These are phyloP conservation scores for Ophioninae sp. DNA, from an alignment of 2,888 invertebrate species.

Conservation along the genomic window DNA sequence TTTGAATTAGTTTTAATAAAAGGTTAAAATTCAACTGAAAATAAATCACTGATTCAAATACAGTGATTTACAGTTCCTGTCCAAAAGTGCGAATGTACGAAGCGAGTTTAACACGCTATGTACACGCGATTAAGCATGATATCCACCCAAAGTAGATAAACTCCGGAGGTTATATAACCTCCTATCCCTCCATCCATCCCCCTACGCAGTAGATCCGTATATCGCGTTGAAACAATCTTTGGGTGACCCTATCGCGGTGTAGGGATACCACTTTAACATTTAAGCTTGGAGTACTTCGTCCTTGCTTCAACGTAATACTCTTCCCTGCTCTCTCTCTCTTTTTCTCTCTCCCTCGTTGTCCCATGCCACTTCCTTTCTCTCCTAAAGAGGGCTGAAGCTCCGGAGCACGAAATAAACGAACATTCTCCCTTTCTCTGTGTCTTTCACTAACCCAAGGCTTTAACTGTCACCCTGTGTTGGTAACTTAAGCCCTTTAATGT, in stretches of 20 bases:
- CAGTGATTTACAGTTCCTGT: constrained; percentile 12
- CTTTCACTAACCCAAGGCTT: background rate
- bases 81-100: constrained; percentile 27
- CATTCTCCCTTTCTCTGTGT: background rate
- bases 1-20: too few species aligned
- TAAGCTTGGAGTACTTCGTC: constrained; percentile 47
- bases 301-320: constrained; percentile 10
- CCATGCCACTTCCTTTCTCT: background rate
- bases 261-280: constrained; percentile 49
- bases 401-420: background rate
- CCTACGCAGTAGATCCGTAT: constrained; percentile 52
- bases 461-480: constrained; percentile 29
- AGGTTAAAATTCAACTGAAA: too few species aligned
- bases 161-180: constrained; percentile 54
- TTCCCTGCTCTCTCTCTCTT: constrained; percentile 3
- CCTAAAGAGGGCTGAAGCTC: background rate
- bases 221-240: constrained; percentile 58
- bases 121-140: constrained; percentile 57
- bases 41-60: too few species aligned
- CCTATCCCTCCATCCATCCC: background rate
- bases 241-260: constrained; percentile 55
- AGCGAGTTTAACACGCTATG: constrained; percentile 32
- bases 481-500: constrained; percentile 50
- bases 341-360: background rate
- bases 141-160: constrained; percentile 62